Evolutionary conservation across 2,888 invertebrate species (phyloP).

Genomic region (Acrobasis suavella): DNA sequence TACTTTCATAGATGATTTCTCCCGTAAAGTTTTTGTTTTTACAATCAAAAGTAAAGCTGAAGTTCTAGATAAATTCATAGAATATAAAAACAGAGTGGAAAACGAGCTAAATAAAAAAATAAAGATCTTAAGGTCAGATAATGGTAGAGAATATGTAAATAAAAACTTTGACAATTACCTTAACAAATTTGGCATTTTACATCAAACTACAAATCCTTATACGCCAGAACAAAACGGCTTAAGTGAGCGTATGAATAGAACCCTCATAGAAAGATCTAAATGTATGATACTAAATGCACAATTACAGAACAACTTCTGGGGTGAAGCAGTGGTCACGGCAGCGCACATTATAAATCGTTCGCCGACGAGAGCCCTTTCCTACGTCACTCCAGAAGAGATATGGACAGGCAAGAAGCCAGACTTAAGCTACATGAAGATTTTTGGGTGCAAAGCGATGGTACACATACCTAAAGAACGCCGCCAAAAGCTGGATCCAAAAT

Average conservation of each 20-base stretch:
- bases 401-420: slow-evolving; percentile 23
- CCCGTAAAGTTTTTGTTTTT: no score
- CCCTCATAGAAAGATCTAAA: background rate
- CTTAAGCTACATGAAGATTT: slow-evolving; percentile 40
- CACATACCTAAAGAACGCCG: slow-evolving; percentile 4
- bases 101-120: no score
- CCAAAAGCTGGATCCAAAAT: background rate
- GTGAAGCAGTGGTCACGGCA: slow-evolving; percentile 7
- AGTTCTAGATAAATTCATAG: no score
- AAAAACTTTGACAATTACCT: background rate
- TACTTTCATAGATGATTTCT: no score
- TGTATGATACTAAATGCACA: background rate
- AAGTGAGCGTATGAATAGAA: slow-evolving; percentile 1
- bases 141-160: no score
- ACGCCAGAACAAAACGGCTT: slow-evolving; percentile 7
- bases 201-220: slow-evolving; percentile 3
- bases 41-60: no score
- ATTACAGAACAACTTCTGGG: background rate
- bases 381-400: slow-evolving; percentile 22
- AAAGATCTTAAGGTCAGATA: no score
- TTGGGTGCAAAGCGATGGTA: slow-evolving; percentile 40
- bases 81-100: no score
- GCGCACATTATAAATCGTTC: slow-evolving; percentile 20
- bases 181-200: background rate
- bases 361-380: slow-evolving; percentile 8